A percentile compares a stretch with the other conserved stretches of the same genome.
Evolutionary conservation across 2,113 vertebrate species (phyloP).

Genomic region (Corythaeola cristata): DNA sequence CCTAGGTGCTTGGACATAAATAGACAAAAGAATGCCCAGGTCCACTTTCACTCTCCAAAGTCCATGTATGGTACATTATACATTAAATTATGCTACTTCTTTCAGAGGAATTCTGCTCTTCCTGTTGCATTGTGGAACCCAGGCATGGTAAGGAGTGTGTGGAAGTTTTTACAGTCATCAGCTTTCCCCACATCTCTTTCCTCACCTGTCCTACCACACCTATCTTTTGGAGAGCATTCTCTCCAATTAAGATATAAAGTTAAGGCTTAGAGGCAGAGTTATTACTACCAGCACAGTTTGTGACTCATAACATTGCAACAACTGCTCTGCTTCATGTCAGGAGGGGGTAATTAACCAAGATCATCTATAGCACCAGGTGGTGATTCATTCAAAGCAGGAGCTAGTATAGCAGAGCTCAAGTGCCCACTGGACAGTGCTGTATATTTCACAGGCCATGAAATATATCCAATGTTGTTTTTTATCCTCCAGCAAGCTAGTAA

Average conservation of each 20-base stretch:
- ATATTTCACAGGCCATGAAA: slow-evolving; percentile 9
- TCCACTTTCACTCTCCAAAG: neutral
- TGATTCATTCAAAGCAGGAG: neutral
- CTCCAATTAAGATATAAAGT: slow-evolving; percentile 19
- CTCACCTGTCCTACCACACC: neutral
- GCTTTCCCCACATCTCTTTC: neutral
- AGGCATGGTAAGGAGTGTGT: neutral
- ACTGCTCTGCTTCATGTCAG: neutral
- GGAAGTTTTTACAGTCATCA: neutral
- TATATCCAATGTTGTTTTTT: neutral
- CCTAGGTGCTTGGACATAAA: neutral
- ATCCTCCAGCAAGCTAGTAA: neutral
- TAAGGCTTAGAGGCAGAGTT: neutral
- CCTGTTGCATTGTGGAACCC: fast-evolving
- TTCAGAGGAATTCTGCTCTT: neutral
- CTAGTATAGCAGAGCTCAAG: neutral
- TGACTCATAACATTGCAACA: slow-evolving; percentile 29
- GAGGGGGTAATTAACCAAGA: neutral
- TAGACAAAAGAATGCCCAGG: neutral
- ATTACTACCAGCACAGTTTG: neutral
- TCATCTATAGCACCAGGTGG: neutral
- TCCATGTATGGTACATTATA: fast-evolving
- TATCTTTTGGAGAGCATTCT: fast-evolving
- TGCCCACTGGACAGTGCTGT: neutral
- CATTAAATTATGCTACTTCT: neutral